Conservation (phyloP, 2,797 vertebrate genomes). For the Gobio occitaniae region DNA sequence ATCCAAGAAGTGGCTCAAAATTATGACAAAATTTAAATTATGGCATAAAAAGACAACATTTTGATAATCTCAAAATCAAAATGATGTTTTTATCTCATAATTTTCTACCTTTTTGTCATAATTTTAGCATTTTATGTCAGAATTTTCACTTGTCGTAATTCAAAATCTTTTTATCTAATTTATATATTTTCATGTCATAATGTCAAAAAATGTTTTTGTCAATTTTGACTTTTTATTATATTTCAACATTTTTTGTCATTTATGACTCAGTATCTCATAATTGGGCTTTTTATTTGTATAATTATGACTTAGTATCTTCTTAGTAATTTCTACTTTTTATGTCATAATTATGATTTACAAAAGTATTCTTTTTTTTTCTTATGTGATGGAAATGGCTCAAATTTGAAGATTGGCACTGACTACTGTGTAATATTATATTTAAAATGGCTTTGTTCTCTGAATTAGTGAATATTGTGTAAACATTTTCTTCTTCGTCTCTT, state of each 20-base stretch:
- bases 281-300: background rate
- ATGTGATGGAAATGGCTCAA: background rate
- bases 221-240: background rate
- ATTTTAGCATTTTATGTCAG: background rate
- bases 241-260: background rate
- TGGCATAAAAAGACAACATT: background rate
- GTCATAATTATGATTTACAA: background rate
- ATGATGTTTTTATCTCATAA: background rate
- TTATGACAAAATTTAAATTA: background rate
- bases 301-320: background rate
- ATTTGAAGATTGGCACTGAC: background rate
- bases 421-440: background rate
- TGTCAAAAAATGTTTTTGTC: background rate
- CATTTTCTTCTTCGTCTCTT: constrained; percentile 37
- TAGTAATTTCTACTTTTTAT: background rate
- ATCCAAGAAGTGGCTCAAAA: too few species aligned
- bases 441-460: background rate
- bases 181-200: background rate
- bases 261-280: background rate
- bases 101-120: background rate
- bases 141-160: background rate
- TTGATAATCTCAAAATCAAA: background rate
- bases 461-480: constrained; percentile 15
- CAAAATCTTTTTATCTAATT: background rate
- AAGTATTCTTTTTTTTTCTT: background rate